Conservation (phyloP, 2,888 invertebrate genomes). For the Cordilura impudica region DNA sequence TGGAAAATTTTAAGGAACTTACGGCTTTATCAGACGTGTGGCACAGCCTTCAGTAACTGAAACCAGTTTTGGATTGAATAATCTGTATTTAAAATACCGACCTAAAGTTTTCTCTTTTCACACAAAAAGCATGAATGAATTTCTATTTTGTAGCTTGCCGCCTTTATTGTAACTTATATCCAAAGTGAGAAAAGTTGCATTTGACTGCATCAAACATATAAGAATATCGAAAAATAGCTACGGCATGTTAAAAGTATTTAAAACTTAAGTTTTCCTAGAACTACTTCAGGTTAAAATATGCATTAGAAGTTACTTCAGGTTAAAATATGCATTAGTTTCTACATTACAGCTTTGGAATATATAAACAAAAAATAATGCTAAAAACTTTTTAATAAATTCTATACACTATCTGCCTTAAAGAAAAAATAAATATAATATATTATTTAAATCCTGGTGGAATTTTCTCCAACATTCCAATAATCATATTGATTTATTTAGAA, state of each 20-base stretch:
- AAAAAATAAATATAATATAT: not conserved
- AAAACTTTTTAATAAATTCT: not conserved
- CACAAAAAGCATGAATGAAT: too few species aligned
- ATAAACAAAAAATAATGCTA: not conserved
- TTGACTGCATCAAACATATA: not conserved
- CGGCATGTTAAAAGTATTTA: not conserved
- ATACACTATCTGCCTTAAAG: not conserved
- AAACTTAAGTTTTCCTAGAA: slow-evolving; percentile 30
- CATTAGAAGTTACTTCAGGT: slow-evolving; percentile 40
- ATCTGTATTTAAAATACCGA: too few species aligned
- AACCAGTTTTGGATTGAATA: too few species aligned
- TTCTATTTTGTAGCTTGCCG: too few species aligned
- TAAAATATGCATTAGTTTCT: slow-evolving; percentile 52
- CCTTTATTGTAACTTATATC: too few species aligned
- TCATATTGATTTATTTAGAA: not conserved
- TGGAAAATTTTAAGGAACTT: too few species aligned
- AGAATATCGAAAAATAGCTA: not conserved
- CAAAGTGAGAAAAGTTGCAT: not conserved
- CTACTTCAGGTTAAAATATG: slow-evolving; percentile 41
- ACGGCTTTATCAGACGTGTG: too few species aligned
- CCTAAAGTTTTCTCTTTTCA: too few species aligned
- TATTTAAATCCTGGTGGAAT: not conserved
- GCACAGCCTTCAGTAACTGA: too few species aligned
- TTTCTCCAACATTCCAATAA: not conserved
- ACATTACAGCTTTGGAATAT: slow-evolving; percentile 38